Evolutionary conservation across 2,888 invertebrate genomes (phyloP).

Genomic region (Drosophila phalerata): DNA sequence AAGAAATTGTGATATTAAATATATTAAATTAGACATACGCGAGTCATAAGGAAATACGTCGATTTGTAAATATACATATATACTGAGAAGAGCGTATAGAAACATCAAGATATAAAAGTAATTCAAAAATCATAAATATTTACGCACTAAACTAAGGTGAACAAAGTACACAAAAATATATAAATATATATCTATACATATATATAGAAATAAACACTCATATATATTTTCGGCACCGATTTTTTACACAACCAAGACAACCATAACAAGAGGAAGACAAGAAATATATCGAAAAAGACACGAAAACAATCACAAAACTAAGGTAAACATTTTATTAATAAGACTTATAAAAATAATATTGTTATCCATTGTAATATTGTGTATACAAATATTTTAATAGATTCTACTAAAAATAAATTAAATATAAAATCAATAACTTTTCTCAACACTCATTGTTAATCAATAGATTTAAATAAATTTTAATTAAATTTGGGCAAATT

Average conservation of each 20-base stretch:
- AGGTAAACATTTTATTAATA: conserved; percentile 58
- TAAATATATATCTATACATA: conserved; percentile 44
- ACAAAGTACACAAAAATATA: conserved; percentile 61
- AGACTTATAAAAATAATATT: not conserved
- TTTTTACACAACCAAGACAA: conserved; percentile 66
- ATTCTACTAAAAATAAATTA: not conserved
- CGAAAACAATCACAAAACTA: conserved; percentile 79
- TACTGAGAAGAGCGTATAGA: conserved; percentile 36
- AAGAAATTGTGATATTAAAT: conserved; percentile 80
- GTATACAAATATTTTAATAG: not conserved
- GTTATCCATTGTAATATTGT: not conserved
- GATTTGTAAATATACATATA: conserved; percentile 54
- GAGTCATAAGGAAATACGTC: conserved; percentile 37
- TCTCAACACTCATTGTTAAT: not conserved
- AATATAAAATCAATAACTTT: not conserved
- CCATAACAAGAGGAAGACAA: conserved; percentile 52
- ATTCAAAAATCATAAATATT: conserved; percentile 51
- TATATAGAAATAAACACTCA: conserved; percentile 43
- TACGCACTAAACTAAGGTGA: conserved; percentile 65
- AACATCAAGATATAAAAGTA: conserved; percentile 24
- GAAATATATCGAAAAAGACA: conserved; percentile 72
- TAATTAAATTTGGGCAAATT: not conserved
- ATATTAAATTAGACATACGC: conserved; percentile 52
- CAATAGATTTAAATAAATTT: not conserved
- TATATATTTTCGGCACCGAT: conserved; percentile 80